Percentiles rank a stretch among this genome's conserved stretches.
Conservation (phyloP, 2,113 vertebrate species). For the Cyprinus carpio region DNA sequence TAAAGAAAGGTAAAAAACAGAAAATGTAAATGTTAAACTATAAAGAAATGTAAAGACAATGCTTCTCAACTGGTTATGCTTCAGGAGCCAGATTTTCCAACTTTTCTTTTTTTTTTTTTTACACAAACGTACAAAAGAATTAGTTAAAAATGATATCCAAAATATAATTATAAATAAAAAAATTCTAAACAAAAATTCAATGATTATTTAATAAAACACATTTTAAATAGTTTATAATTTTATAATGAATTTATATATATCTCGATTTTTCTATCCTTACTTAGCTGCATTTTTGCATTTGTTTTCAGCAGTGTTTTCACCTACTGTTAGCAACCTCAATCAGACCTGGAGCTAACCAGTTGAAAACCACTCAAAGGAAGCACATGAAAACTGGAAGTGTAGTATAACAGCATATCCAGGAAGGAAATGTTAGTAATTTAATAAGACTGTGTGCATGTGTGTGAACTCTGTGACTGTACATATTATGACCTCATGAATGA, state of each 20-base stretch:
- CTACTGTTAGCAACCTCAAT: not conserved
- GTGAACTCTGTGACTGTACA: slow-evolving; percentile 5
- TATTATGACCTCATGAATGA: slow-evolving; percentile 10
- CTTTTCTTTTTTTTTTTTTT: not conserved
- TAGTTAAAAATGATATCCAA: not conserved
- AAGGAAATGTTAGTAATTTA: slow-evolving; percentile 30
- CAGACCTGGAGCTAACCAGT: not conserved
- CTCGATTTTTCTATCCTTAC: not conserved
- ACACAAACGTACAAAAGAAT: not conserved
- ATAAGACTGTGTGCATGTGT: not conserved
- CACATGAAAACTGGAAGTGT: not conserved
- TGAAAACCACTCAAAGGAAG: slow-evolving; percentile 25
- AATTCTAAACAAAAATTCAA: not conserved
- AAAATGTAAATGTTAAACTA: slow-evolving; percentile 38
- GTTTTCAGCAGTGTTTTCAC: not conserved
- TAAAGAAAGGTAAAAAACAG: slow-evolving; percentile 48
- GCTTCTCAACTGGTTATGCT: slow-evolving; percentile 6
- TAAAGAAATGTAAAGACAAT: not conserved
- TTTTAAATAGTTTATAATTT: too few species aligned
- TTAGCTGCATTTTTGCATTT: not conserved
- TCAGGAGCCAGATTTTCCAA: not conserved
- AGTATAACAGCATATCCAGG: not conserved
- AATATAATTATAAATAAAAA: not conserved
- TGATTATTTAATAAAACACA: not conserved
- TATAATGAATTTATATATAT: too few species aligned